Percentiles rank a stretch among this genome's conserved stretches.
phyloP scores from a whole-genome alignment of 2,113 vertebrate genomes.

The human region DNA sequence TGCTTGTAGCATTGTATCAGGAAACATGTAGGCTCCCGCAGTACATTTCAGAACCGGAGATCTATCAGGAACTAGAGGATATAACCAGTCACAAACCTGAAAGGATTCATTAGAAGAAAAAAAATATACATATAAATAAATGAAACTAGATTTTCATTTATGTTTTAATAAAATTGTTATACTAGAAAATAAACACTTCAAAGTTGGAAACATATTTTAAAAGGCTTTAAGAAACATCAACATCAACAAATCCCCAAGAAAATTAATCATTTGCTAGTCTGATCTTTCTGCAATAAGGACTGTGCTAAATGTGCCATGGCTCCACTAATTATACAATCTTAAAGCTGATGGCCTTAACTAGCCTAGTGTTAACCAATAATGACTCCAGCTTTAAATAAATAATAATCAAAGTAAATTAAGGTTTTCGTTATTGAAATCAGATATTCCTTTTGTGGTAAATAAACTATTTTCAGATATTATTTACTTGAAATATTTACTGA shows the following conservation, averaged over 20 bases:
- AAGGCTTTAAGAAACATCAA: background rate
- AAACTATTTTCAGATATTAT: background rate
- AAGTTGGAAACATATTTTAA: background rate
- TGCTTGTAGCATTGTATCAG: constrained; percentile 92
- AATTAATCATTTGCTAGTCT: background rate
- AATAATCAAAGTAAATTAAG: background rate
- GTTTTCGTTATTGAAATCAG: background rate
- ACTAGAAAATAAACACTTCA: background rate
- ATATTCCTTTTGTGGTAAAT: background rate
- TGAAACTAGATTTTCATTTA: background rate
- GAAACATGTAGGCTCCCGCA: constrained; percentile 97
- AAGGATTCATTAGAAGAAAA: background rate
- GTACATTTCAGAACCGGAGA: constrained; percentile 95
- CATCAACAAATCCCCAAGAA: background rate
- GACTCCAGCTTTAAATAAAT: constrained; percentile 2
- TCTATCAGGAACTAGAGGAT: constrained; percentile 92
- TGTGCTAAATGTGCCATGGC: background rate
- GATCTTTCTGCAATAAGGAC: background rate
- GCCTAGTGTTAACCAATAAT: background rate
- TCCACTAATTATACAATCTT: background rate
- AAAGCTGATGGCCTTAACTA: background rate
- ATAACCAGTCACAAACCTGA: constrained; percentile 98
- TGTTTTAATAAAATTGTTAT: background rate
- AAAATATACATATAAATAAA: background rate
- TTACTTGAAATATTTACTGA: background rate